Evolutionary conservation across 2,888 invertebrate species (phyloP).

Genomic region (Steromphala cineraria): DNA sequence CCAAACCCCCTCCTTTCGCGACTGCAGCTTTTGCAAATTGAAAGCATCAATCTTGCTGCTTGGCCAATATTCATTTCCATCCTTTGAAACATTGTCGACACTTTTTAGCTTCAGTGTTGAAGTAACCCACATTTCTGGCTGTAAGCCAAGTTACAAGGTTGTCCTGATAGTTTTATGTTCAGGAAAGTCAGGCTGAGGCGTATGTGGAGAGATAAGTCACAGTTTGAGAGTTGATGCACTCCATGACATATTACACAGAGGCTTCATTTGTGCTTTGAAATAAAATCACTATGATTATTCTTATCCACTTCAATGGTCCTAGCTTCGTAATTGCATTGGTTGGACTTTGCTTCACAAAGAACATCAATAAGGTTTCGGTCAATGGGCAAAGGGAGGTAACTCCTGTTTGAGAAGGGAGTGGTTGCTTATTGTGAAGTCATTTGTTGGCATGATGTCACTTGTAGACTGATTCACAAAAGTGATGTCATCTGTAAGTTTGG

Average conservation of each 20-base stretch:
- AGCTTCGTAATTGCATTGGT: too few species aligned
- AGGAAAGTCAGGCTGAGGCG: background rate
- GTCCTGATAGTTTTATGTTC: background rate
- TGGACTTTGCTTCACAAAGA: too few species aligned
- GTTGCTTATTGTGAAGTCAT: constrained; percentile 3
- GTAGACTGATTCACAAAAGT: background rate
- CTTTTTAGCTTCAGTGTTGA: constrained; percentile 1
- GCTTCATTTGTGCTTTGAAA: background rate
- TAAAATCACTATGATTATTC: background rate
- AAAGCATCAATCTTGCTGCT: background rate
- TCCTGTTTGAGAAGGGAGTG: background rate
- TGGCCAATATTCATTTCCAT: background rate
- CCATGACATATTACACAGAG: too few species aligned
- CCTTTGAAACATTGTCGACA: background rate
- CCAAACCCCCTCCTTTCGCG: too few species aligned
- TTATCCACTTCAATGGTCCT: background rate
- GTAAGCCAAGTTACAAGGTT: background rate
- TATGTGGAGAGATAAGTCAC: background rate
- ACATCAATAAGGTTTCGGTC: too few species aligned
- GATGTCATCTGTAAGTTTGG: background rate
- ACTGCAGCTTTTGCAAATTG: background rate
- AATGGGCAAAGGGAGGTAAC: constrained; percentile 7
- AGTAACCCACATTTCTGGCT: constrained; percentile 2
- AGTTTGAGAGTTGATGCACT: too few species aligned
- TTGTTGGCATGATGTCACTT: background rate